Base-by-base conservation (phyloP, 2,113 vertebrate species). In the Mormyrus iriodes region DNA sequence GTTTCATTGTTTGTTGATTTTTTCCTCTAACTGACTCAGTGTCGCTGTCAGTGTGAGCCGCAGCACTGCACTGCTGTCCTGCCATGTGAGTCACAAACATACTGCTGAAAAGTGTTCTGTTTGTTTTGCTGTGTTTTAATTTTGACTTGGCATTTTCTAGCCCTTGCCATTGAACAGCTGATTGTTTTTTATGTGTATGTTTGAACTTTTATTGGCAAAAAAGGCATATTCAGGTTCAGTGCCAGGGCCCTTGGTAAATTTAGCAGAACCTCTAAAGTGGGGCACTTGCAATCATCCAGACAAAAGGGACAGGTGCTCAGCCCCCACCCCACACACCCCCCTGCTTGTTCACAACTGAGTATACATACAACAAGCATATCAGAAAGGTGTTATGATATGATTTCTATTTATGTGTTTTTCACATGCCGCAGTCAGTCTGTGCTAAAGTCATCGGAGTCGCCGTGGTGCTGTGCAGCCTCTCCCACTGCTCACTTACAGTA, bases 1-100 rank as follows among this genome's bases (percentile, higher is more conserved):
- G 85, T 53, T 31, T 48, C 3, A 84, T n/a, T n/a, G 39, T 84
- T 84, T 84, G 82, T n/a, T 86, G 85, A n/a, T n/a, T 55, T 86
- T 48, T n/a, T 48, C 12, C 27, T 0, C 2, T 27, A 53, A 49
- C n/a, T 86, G 85, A 86, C 51, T 86, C 51, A 48, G 42, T 84
- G 82, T 86, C 21, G 19, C 39, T 44, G 35, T 86, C 51, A 53
- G 85, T 53, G 15, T 39, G 17, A 53, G 55, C 44, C 1, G 5
- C 69, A n/a, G 48, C 82, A 53, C 13, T 53, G 35, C 51, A 19
- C 49, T 86, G 85, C 55, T 27, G 9, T 52, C 53, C 27, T 31
- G 49, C 85, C 12, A 19, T 19, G 12, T 86, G 51, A 86, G 51
- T 35, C 85, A 86, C n/a, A 53, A 48, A n/a, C 48, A 35, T 24